Percentiles rank a stretch among this genome's conserved stretches.
phyloP scores from a whole-genome alignment of 2,113 vertebrate species.

The Columba janthina region DNA sequence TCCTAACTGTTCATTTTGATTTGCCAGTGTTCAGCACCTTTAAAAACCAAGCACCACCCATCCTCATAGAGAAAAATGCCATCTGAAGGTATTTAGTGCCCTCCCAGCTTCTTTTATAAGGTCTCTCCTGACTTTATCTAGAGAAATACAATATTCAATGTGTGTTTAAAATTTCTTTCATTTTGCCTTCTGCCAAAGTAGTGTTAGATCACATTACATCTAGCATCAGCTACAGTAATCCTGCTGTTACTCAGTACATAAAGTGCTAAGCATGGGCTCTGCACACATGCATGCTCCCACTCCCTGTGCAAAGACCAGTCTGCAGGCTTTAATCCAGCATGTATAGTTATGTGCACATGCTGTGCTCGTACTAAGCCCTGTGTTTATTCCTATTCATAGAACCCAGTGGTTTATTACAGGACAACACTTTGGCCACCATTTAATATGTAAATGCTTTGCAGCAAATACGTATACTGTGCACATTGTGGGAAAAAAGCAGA shows the following conservation, averaged over 20 bases:
- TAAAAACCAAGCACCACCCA: neutral
- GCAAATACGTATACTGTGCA: neutral
- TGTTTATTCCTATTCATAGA: neutral
- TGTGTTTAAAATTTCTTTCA: neutral
- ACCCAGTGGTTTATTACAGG: neutral
- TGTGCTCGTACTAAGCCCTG: neutral
- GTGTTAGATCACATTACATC: neutral
- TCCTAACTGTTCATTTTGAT: neutral
- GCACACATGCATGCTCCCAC: neutral
- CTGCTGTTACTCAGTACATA: neutral
- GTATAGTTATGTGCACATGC: neutral
- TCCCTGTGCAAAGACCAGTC: neutral
- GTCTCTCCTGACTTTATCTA: neutral
- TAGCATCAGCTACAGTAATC: conserved; percentile 10
- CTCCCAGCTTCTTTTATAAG: neutral
- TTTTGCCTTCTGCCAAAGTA: neutral
- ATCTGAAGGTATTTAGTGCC: neutral
- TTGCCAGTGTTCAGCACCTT: neutral
- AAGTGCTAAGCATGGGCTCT: neutral
- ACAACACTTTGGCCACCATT: neutral
- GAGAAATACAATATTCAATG: neutral
- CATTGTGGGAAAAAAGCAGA: neutral
- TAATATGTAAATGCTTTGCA: neutral
- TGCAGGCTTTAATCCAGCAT: neutral
- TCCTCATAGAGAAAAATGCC: neutral